phyloP scores from a whole-genome alignment of 2,888 invertebrate genomes.

The Cryptus armator region DNA sequence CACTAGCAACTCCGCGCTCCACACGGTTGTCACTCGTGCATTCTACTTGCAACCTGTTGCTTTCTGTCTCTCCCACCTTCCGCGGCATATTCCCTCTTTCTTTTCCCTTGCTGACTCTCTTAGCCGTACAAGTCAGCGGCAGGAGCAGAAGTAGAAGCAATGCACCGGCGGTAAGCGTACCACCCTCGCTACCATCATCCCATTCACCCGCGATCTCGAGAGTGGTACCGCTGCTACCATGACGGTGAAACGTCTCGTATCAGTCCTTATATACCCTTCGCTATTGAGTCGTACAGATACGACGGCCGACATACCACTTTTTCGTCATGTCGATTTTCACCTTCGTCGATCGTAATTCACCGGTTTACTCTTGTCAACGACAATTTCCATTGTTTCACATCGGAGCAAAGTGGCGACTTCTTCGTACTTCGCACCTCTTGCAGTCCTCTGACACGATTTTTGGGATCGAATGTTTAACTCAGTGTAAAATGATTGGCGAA shows the following conservation, averaged over 20 bases:
- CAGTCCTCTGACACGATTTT: too few species aligned
- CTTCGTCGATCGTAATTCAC: conserved; percentile 5
- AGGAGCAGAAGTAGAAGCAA: background rate
- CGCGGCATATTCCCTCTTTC: conserved; percentile 25
- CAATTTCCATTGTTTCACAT: too few species aligned
- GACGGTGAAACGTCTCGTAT: background rate
- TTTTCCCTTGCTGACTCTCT: conserved; percentile 3
- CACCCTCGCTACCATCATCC: conserved; percentile 12
- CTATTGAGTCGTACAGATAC: background rate
- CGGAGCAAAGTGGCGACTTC: too few species aligned
- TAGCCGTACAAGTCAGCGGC: background rate
- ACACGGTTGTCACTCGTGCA: conserved; percentile 80
- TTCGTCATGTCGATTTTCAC: background rate
- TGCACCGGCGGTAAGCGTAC: background rate
- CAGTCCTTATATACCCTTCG: background rate
- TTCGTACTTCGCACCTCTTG: too few species aligned
- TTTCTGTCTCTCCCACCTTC: conserved; percentile 78
- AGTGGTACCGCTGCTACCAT: background rate
- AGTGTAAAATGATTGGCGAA: too few species aligned
- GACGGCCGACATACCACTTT: background rate
- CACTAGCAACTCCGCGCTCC: conserved; percentile 58
- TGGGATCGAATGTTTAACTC: too few species aligned
- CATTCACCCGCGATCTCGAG: background rate
- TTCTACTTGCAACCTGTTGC: conserved; percentile 84
- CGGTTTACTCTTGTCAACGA: background rate